Base-by-base conservation (phyloP, 1,140 invertebrate genomes). In the Psilanteris sp. region DNA sequence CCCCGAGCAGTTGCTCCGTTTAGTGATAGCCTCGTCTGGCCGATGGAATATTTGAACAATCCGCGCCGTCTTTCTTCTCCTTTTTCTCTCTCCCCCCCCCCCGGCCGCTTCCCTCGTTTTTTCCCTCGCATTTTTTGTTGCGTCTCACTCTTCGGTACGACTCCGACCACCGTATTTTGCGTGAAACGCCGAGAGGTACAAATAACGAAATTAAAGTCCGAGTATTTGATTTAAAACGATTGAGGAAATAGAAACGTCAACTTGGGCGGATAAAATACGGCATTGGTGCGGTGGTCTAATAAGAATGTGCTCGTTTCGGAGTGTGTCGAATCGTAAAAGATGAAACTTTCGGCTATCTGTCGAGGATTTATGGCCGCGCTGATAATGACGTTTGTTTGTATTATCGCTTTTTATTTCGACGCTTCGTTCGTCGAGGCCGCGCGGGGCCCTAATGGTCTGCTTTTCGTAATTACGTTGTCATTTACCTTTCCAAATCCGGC, bases 21-120 rank as follows among this genome's bases (percentile, higher is more conserved):
- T 66, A 76, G 55, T 14, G 75, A 78, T 77, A 77, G 66, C 77
- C 46, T 44, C 46, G 48, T 46, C 57, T 36, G 55, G 70, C 36
- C 75, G 62, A 77, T 75, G 57, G 70, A 79, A 82, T 71, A 79
- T 83, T 83, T 81, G 59, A 78, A 81, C 79, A 76, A 81, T 68
- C 61, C 54, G 20, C 54, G 20, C 24, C 43, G 41, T 46, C 11
- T 16, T 24, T 20, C 5, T 20, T 24, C 37, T 9, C 52, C 26
- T n/a, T 31, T 13, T 27, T 5, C 18, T 20, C 18, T 20, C 2
- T 20, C n/a, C n/a, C n/a, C n/a, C n/a, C 26, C 43, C 13, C 26
- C 20, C 15, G 8, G 32, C 10, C 22, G 26, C 34, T n/a, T n/a
- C n/a, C n/a, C n/a, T n/a, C n/a, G n/a, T n/a, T n/a, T n/a, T n/a